These are phyloP conservation scores for Macaria liturata DNA, from an alignment of 2,888 invertebrate genomes.

Conservation along the genomic window DNA sequence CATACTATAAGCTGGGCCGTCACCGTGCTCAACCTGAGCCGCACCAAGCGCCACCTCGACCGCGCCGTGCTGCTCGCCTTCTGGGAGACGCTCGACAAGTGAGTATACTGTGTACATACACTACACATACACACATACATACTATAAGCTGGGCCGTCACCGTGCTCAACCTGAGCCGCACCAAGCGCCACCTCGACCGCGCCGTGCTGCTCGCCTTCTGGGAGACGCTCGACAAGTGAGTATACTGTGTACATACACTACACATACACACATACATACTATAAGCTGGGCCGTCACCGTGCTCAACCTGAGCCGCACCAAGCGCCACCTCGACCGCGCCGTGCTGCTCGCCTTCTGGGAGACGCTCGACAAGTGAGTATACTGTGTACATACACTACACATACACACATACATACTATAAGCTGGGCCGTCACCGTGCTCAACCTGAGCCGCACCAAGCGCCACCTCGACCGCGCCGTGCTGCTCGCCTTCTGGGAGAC, in stretches of 20 bases:
- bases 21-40: slow-evolving; percentile 94
- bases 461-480: slow-evolving; percentile 98
- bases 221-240: slow-evolving; percentile 97
- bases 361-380: slow-evolving; percentile 93
- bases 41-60: slow-evolving; percentile 98
- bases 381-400: too few species aligned
- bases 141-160: slow-evolving; percentile 94
- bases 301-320: slow-evolving; percentile 94
- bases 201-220: slow-evolving; percentile 98
- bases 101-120: slow-evolving; percentile 49
- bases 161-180: slow-evolving; percentile 94
- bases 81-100: slow-evolving; percentile 99
- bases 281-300: slow-evolving; percentile 87
- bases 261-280: too few species aligned
- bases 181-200: slow-evolving; percentile 97
- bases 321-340: slow-evolving; percentile 98
- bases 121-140: too few species aligned
- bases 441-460: slow-evolving; percentile 94
- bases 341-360: slow-evolving; percentile 99
- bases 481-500: slow-evolving; percentile 99
- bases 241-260: slow-evolving; percentile 28
- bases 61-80: slow-evolving; percentile 97
- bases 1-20: slow-evolving; percentile 91
- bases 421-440: slow-evolving; percentile 98
- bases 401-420: too few species aligned